Conservation (phyloP, 2,888 invertebrate genomes). For the Athalia circularis region DNA sequence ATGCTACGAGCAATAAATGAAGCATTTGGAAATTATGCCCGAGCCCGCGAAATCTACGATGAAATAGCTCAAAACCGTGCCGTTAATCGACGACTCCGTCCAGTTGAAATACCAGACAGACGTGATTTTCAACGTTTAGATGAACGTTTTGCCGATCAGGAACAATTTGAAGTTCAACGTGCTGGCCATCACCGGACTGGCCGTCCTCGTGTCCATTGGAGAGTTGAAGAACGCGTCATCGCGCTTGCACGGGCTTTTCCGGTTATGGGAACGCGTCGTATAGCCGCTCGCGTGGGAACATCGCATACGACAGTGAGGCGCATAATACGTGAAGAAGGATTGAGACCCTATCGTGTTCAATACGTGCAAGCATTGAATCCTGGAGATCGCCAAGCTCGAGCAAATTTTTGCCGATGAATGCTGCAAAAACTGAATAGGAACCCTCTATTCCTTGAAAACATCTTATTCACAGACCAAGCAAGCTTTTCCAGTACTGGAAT, state of each 20-base stretch:
- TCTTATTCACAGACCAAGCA: constrained; percentile 48
- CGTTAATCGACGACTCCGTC: constrained; percentile 44
- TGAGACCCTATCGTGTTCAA: constrained; percentile 29
- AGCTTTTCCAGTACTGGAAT: constrained; percentile 51
- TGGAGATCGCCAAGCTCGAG: constrained; percentile 42
- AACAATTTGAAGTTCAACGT: constrained; percentile 43
- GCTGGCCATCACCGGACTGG: constrained; percentile 45
- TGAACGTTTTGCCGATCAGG: constrained; percentile 47
- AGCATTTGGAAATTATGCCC: constrained; percentile 45
- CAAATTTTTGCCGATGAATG: constrained; percentile 48
- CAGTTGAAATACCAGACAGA: constrained; percentile 44
- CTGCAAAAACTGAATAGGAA: constrained; percentile 45
- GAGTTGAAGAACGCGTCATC: constrained; percentile 38
- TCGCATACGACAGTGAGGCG: constrained; percentile 18
- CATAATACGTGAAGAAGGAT: constrained; percentile 24
- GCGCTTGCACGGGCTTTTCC: constrained; percentile 30
- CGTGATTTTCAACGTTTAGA: constrained; percentile 49
- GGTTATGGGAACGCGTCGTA: constrained; percentile 12
- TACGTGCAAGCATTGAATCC: constrained; percentile 18
- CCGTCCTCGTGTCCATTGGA: constrained; percentile 43
- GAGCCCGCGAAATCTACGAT: constrained; percentile 47
- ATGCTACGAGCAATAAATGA: constrained; percentile 47
- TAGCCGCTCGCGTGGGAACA: constrained; percentile 20
- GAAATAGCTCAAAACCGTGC: constrained; percentile 39
- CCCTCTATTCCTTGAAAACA: constrained; percentile 42